These are phyloP conservation scores for Mus musculus DNA, from an alignment of 2,113 vertebrate species.

Conservation along the genomic window DNA sequence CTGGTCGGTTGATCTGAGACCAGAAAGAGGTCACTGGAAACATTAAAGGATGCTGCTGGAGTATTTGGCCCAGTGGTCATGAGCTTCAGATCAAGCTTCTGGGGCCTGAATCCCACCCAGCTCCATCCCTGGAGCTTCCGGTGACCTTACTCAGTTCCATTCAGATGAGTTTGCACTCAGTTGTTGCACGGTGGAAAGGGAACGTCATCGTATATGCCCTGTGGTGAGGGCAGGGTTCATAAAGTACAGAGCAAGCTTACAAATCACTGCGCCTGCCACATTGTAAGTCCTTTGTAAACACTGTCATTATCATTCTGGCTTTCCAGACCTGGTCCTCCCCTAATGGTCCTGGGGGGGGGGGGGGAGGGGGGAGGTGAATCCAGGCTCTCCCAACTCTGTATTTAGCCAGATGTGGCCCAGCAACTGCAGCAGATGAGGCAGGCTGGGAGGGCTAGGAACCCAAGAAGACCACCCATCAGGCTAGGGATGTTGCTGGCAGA, in stretches of 20 bases:
- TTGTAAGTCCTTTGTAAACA: neutral
- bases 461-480: slow-evolving; percentile 68
- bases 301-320: neutral
- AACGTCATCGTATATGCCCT: neutral
- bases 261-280: neutral
- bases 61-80: neutral
- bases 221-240: neutral
- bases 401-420: slow-evolving; percentile 54
- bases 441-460: neutral
- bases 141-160: neutral
- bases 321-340: neutral
- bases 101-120: neutral
- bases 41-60: neutral
- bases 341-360: neutral
- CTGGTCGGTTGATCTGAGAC: neutral
- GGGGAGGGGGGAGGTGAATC: too few relatives aligned
- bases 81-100: neutral
- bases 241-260: neutral
- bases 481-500: slow-evolving; percentile 68
- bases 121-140: neutral
- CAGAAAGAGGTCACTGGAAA: neutral
- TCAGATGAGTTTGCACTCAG: neutral
- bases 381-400: neutral
- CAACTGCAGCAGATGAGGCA: slow-evolving; percentile 19
- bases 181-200: slow-evolving; percentile 12